phyloP scores from a whole-genome alignment of 2,113 vertebrate genomes.

The Hyperoodon ampullatus region DNA sequence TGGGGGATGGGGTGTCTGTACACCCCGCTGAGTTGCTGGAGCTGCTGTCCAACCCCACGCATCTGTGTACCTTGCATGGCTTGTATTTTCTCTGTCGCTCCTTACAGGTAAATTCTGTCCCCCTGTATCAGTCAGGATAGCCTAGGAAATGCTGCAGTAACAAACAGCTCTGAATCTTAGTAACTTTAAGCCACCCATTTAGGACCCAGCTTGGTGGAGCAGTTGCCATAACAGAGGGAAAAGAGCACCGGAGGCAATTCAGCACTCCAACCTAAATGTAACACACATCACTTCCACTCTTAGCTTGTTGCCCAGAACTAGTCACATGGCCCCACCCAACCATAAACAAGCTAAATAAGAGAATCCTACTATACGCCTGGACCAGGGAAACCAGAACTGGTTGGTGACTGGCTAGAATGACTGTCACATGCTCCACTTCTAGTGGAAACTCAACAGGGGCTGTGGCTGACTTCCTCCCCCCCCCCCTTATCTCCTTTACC shows the following conservation, averaged over 20 bases:
- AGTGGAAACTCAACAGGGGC: background rate
- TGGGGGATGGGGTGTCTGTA: too few relatives aligned
- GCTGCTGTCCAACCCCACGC: background rate
- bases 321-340: background rate
- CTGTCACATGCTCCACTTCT: background rate
- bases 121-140: background rate
- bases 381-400: background rate
- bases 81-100: background rate
- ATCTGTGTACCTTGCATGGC: background rate
- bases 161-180: background rate
- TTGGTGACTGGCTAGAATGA: background rate
- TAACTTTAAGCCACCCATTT: background rate
- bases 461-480: background rate
- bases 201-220: background rate
- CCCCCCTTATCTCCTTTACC: accelerated
- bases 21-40: background rate
- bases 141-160: background rate
- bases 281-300: background rate
- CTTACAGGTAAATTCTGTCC: background rate
- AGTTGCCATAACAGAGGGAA: background rate
- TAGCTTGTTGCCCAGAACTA: background rate
- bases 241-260: background rate
- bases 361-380: background rate
- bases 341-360: background rate
- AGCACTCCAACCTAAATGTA: background rate